Percentiles rank a stretch among this genome's conserved stretches.
phyloP scores from a whole-genome alignment of 2,797 vertebrate genomes.

The Typhlichthys subterraneus region DNA sequence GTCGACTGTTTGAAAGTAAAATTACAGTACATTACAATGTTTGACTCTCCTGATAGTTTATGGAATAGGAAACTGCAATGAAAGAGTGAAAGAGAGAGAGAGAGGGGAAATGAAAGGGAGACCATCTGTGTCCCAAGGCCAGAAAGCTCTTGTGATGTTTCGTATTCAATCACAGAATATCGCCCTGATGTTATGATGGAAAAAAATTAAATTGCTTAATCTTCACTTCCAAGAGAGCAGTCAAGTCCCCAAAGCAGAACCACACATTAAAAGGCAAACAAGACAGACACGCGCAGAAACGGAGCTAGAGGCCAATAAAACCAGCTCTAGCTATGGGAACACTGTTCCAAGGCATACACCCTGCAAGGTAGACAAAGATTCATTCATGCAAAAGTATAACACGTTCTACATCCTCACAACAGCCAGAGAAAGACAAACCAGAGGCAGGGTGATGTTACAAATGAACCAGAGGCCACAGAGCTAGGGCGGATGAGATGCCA shows the following conservation, averaged over 20 bases:
- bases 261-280: slow-evolving; percentile 6
- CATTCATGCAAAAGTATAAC: too few relatives aligned
- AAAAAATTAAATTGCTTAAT: neutral
- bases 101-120: neutral
- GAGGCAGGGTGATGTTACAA: neutral
- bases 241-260: slow-evolving; percentile 6
- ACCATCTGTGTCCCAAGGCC: neutral
- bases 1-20: neutral
- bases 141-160: too few relatives aligned
- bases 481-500: slow-evolving; percentile 49
- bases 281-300: neutral
- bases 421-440: slow-evolving; percentile 1
- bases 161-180: too few relatives aligned
- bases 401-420: neutral
- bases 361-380: neutral
- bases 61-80: neutral
- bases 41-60: neutral
- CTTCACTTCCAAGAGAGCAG: slow-evolving; percentile 6
- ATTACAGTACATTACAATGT: neutral
- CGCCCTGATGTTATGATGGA: neutral
- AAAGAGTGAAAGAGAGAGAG: slow-evolving; percentile 1
- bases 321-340: slow-evolving; percentile 3
- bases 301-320: neutral
- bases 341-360: slow-evolving; percentile 14
- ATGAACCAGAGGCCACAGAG: slow-evolving; percentile 50